Conservation (phyloP, 2,113 vertebrate genomes). For the Vulpes vulpes region DNA sequence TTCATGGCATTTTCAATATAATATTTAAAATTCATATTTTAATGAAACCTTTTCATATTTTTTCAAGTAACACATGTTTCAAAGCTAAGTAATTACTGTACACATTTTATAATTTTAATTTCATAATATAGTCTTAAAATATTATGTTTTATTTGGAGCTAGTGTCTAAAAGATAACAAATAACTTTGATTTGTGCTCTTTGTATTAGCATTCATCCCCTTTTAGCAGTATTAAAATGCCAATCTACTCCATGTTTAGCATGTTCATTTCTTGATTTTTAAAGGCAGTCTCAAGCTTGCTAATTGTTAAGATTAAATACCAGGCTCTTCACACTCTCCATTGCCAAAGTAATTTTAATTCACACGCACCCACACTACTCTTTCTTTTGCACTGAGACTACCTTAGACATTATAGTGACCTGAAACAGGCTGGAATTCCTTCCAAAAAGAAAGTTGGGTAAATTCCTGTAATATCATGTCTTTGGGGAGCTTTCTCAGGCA, state of each 20-base stretch:
- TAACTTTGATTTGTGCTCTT: constrained; percentile 66
- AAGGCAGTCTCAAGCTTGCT: constrained; percentile 66
- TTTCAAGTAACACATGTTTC: neutral
- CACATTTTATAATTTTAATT: constrained; percentile 7
- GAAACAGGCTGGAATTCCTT: neutral
- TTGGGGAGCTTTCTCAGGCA: neutral
- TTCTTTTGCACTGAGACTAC: neutral
- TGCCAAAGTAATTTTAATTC: neutral
- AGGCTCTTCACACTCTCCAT: neutral
- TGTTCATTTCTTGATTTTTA: constrained; percentile 74
- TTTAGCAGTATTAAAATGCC: constrained; percentile 64
- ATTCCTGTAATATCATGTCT: neutral
- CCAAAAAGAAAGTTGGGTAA: neutral
- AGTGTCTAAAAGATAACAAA: constrained; percentile 36
- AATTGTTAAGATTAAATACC: constrained; percentile 80
- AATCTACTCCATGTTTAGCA: constrained; percentile 54
- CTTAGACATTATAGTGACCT: neutral
- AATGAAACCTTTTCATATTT: neutral
- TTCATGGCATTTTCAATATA: neutral
- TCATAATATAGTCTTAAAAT: constrained; percentile 62
- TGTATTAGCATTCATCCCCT: constrained; percentile 71
- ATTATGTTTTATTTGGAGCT: neutral
- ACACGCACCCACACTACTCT: neutral
- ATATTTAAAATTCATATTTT: neutral
- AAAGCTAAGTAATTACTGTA: neutral